A percentile compares a stretch with the other conserved stretches of the same genome.
Evolutionary conservation across 2,113 vertebrate genomes (phyloP).

Genomic region (Phalacrocorax aristotelis): DNA sequence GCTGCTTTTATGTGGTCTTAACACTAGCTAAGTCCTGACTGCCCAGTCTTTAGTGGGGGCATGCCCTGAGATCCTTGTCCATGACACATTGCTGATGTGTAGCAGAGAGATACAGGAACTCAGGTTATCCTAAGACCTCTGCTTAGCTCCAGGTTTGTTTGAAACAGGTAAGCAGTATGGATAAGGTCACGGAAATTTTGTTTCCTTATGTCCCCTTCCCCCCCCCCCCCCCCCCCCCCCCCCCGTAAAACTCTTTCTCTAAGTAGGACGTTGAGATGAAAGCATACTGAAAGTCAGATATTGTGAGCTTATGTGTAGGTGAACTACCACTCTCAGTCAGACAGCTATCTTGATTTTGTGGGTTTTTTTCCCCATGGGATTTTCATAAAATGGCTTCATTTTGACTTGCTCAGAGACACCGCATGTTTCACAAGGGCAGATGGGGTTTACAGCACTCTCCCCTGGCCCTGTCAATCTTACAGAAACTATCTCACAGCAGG

Average conservation of each 20-base stretch:
- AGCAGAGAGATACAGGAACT: background rate
- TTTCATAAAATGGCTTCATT: background rate
- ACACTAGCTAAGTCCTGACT: background rate
- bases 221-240: background rate
- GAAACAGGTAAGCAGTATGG: background rate
- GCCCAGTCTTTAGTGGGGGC: background rate
- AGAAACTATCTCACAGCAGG: background rate
- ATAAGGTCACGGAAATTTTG: background rate
- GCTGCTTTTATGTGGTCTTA: background rate
- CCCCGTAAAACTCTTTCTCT: background rate
- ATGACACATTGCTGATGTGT: background rate
- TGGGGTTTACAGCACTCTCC: background rate
- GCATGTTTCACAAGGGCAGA: background rate
- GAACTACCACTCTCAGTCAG: background rate
- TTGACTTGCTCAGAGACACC: background rate
- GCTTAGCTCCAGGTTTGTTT: background rate
- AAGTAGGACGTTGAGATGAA: background rate
- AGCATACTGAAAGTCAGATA: background rate
- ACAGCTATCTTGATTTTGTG: background rate
- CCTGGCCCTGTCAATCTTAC: background rate
- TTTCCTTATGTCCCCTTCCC: background rate
- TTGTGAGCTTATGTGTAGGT: background rate
- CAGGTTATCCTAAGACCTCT: background rate
- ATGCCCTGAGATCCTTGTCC: background rate
- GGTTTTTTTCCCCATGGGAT: rapidly evolving